Evolutionary conservation across 2,888 invertebrate genomes (phyloP).

Genomic region (Habroteleia sp.): DNA sequence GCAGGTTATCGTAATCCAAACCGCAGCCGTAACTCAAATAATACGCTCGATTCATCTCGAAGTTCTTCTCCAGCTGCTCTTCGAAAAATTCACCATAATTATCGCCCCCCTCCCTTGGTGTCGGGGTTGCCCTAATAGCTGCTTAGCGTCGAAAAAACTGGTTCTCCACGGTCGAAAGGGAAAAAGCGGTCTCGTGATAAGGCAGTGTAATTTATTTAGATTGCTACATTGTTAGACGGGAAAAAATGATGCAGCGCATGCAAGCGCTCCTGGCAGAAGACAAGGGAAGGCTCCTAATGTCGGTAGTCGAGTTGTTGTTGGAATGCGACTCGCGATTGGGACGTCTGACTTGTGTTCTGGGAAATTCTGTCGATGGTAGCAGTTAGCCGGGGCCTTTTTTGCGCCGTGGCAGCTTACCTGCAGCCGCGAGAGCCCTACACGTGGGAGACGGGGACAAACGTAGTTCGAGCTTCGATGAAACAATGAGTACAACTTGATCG

Average conservation of each 20-base stretch:
- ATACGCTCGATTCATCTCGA: neutral
- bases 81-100: conserved; percentile 38
- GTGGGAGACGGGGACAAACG: conserved; percentile 45
- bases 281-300: conserved; percentile 35
- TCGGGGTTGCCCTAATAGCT: conserved; percentile 12
- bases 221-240: conserved; percentile 55
- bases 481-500: conserved; percentile 1
- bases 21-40: conserved; percentile 21
- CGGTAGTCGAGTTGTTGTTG: conserved; percentile 56
- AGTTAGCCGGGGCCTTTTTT: conserved; percentile 48
- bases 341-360: conserved; percentile 59
- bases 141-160: conserved; percentile 27
- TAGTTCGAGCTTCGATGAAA: conserved; percentile 14
- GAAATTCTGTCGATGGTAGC: conserved; percentile 60
- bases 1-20: too few species aligned
- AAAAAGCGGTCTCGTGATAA: conserved; percentile 36
- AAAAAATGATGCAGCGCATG: conserved; percentile 43
- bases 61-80: neutral
- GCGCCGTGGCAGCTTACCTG: conserved; percentile 26
- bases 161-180: conserved; percentile 21
- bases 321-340: conserved; percentile 63
- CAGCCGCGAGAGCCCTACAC: conserved; percentile 17
- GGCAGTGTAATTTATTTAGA: conserved; percentile 57
- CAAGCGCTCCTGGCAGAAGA: conserved; percentile 12
- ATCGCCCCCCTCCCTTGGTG: conserved; percentile 6